Evolutionary conservation across 2,797 vertebrate genomes (phyloP), one percentile per base, ranked within the genome.

Genomic region (Sebastes iracundus): DNA sequence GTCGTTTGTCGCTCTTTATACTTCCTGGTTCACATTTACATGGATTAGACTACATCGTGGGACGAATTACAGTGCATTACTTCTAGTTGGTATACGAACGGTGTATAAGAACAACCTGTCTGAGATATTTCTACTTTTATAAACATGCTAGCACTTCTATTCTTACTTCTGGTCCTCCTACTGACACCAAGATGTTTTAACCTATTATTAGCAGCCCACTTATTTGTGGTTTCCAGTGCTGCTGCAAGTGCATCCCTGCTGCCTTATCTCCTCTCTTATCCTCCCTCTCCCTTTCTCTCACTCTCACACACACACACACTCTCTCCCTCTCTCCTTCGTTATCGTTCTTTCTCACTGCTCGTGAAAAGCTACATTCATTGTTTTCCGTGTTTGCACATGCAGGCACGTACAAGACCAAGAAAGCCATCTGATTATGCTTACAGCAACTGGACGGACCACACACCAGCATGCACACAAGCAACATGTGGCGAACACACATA

Each of bases 401-500:
- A 80, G 66, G 56, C 75, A 72, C 9, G 7, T 53, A 71, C 87
- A 75, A 72, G 63, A 74, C 81, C 42, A 18, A 60, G 68, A 78
- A 87, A 81, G 65, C 63, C 82, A 85, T 88, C 85, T 89, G 87
- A 92, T 87, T 85, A 56, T 72, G 71, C 79, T 90, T 79, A 88
- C 59, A 86, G 3, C 18, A 80, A 82, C 77, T 56, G 81, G 52
- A 61, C n/a, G 16, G 91, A 93, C 90, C 92, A 91, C 94, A 92
- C 91, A 92, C 85, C 72, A 71, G 58, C 80, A 71, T 13, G 32
- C 79, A 72, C 64, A 58, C 33, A 28, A 22, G 77, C 72, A 75
- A 77, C 80, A 82, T 83, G 83, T 86, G 82, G 80, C 7, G 25
- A 80, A 71, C 82, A 83, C 78, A 60, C 79, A 80, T 55, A 16